A percentile compares a stretch with the other conserved stretches of the same genome.
Evolutionary conservation across 1,140 invertebrate species (phyloP).

Genomic region (Leptinotarsa defecta): DNA sequence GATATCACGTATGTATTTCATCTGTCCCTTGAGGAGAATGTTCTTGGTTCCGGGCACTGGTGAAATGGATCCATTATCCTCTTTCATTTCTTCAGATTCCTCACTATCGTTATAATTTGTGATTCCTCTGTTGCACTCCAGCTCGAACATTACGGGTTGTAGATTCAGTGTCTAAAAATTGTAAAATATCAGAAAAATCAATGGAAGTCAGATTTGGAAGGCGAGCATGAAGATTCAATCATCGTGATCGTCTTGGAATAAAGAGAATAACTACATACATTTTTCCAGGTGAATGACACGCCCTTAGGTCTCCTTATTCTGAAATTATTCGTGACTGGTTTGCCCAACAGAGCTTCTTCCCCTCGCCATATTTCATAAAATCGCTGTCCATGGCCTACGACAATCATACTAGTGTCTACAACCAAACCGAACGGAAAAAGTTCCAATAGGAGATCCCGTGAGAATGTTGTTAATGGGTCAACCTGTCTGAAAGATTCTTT

Average conservation of each 20-base stretch:
- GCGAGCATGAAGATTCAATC: too few species aligned
- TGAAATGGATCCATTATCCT: conserved; percentile 23
- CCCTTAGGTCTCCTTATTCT: conserved; percentile 75
- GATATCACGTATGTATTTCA: conserved; percentile 79
- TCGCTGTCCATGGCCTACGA: conserved; percentile 73
- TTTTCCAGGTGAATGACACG: conserved; percentile 74
- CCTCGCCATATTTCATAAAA: conserved; percentile 72
- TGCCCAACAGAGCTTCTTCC: conserved; percentile 64
- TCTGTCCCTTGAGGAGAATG: conserved; percentile 80
- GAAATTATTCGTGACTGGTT: conserved; percentile 69
- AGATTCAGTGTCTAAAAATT: conserved; percentile 42
- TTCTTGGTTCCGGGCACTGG: conserved; percentile 51
- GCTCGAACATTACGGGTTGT: conserved; percentile 50
- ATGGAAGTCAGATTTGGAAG: not conserved
- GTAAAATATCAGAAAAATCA: too few species aligned
- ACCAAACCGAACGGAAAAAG: conserved; percentile 78
- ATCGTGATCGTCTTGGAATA: too few species aligned
- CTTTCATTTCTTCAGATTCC: conserved; percentile 3
- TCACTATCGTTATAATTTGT: conserved; percentile 27
- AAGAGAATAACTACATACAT: conserved; percentile 57
- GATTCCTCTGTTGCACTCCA: conserved; percentile 48
- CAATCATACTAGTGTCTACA: conserved; percentile 66
- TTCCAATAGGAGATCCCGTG: conserved; percentile 71
- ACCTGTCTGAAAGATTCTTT: conserved; percentile 30
- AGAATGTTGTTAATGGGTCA: conserved; percentile 56